phyloP scores from a whole-genome alignment of 2,113 vertebrate species.

The Spheniscus mendiculus region DNA sequence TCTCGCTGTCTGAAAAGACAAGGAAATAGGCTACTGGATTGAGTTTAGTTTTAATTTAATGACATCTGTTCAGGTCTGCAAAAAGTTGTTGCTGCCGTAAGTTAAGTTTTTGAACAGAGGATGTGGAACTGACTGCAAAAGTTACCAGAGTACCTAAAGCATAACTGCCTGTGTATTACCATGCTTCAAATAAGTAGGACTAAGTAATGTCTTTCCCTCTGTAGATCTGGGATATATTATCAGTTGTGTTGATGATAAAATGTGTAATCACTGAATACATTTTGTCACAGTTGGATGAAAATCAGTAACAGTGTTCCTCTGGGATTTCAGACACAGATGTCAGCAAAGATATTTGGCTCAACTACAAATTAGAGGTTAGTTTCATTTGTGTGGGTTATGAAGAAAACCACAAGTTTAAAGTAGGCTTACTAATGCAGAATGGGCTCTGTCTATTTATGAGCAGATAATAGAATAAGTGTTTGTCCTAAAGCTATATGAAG shows the following conservation, averaged over 20 bases:
- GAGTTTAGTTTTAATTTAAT: background rate
- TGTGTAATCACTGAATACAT: conserved; percentile 51
- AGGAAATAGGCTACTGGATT: background rate
- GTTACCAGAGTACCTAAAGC: background rate
- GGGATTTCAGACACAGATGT: conserved; percentile 60
- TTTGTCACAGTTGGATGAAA: conserved; percentile 63
- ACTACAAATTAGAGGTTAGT: conserved; percentile 35
- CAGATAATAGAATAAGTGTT: background rate
- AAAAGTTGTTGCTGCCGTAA: background rate
- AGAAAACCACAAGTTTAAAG: conserved; percentile 37
- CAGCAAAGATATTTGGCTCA: conserved; percentile 56
- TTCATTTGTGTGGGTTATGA: conserved; percentile 1
- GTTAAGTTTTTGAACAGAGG: background rate
- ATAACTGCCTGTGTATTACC: background rate
- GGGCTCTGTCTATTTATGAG: background rate
- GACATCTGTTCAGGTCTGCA: background rate
- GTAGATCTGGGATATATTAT: background rate
- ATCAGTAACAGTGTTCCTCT: conserved; percentile 6
- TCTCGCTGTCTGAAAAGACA: background rate
- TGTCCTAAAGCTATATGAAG: background rate
- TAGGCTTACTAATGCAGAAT: background rate
- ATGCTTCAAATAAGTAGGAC: background rate
- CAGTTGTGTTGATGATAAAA: conserved; percentile 35
- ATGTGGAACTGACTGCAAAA: background rate
- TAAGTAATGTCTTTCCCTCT: background rate